These are phyloP conservation scores for Fragum fragum DNA, from an alignment of 2,888 invertebrate genomes.

Conservation along the genomic window DNA sequence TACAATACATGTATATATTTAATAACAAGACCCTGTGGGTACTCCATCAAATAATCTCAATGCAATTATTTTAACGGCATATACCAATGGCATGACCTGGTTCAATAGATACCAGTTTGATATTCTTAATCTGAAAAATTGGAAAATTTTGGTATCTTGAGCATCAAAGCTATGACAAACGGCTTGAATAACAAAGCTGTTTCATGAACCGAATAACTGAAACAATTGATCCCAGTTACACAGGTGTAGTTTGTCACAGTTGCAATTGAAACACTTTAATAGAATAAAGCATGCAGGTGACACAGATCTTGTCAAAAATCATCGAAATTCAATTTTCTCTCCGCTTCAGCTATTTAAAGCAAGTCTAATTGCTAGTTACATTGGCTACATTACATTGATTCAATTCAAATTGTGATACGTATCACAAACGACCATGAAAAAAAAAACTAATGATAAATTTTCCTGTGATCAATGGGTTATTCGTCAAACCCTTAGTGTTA, in stretches of 20 bases:
- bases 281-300: slow-evolving; percentile 10
- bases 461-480: slow-evolving; percentile 25
- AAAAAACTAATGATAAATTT: slow-evolving; percentile 29
- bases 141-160: too few relatives aligned
- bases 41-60: too few relatives aligned
- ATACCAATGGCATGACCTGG: too few relatives aligned
- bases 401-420: slow-evolving; percentile 18
- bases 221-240: slow-evolving; percentile 36
- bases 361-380: slow-evolving; percentile 21
- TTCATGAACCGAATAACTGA: slow-evolving; percentile 16
- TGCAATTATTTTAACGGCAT: too few relatives aligned
- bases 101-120: too few relatives aligned
- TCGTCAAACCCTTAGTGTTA: slow-evolving; percentile 1
- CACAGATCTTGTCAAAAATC: slow-evolving; percentile 19
- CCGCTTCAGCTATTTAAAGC: background rate
- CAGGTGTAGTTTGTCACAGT: slow-evolving; percentile 34
- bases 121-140: too few relatives aligned
- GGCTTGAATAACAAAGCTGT: slow-evolving; percentile 5
- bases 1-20: too few relatives aligned
- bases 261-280: slow-evolving; percentile 12
- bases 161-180: too few relatives aligned
- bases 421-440: slow-evolving; percentile 16
- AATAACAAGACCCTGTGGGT: too few relatives aligned
- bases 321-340: slow-evolving; percentile 25
- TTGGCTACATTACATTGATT: slow-evolving; percentile 18